Evolutionary conservation across 2,113 vertebrate genomes (phyloP).

Genomic region (Xerus inauris): DNA sequence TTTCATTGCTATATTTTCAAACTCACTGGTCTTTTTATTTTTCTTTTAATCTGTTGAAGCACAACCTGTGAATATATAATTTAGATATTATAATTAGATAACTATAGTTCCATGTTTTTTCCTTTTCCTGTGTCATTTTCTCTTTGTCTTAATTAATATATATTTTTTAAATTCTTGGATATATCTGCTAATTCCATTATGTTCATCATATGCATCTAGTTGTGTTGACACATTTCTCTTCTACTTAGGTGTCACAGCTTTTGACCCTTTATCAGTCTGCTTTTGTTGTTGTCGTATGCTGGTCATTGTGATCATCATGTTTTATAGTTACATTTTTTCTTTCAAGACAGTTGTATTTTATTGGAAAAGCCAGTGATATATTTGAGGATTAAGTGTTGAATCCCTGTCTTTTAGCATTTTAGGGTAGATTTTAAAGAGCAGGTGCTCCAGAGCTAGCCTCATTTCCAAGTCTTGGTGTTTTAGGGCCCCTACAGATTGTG

Average conservation of each 20-base stretch:
- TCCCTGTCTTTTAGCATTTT: background rate
- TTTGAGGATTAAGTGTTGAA: background rate
- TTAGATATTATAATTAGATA: background rate
- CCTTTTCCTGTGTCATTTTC: background rate
- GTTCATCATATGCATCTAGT: background rate
- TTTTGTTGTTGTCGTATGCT: background rate
- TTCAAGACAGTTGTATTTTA: background rate
- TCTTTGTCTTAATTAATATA: background rate
- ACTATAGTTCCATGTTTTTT: background rate
- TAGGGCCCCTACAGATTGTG: background rate
- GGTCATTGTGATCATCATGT: background rate
- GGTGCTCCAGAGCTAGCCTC: background rate
- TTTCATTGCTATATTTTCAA: background rate
- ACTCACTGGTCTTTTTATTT: background rate
- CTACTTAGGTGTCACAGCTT: background rate
- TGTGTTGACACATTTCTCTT: background rate
- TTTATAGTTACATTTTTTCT: background rate
- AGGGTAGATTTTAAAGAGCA: background rate
- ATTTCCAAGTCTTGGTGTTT: background rate
- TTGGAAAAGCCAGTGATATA: background rate
- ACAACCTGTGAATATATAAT: background rate
- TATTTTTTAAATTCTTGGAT: background rate
- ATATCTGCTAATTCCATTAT: background rate
- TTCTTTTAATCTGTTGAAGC: background rate
- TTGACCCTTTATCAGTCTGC: background rate